Evolutionary conservation across 2,888 invertebrate species (phyloP).

Genomic region (Polyploca ridens): DNA sequence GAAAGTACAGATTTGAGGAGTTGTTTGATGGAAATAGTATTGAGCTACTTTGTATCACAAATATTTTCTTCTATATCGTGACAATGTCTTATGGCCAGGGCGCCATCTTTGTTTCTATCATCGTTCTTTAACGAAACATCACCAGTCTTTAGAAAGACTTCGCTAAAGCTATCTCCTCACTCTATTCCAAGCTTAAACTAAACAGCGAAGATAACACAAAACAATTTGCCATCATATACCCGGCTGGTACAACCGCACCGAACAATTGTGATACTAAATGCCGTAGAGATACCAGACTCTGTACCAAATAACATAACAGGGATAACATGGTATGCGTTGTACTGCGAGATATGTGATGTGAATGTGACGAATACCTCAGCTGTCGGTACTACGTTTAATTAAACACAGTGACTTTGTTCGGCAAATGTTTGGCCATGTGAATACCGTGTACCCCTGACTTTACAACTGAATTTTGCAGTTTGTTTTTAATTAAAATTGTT

Average conservation of each 20-base stretch:
- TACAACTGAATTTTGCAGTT: constrained; percentile 9
- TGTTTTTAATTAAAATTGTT: constrained; percentile 7
- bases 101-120: too few relatives aligned
- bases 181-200: too few relatives aligned
- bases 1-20: background rate
- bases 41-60: too few relatives aligned
- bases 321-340: background rate
- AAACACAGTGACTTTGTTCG: constrained; percentile 2
- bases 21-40: background rate
- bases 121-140: too few relatives aligned
- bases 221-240: too few relatives aligned
- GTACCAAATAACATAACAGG: background rate
- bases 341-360: background rate
- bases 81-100: too few relatives aligned
- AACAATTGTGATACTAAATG: background rate
- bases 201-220: too few relatives aligned
- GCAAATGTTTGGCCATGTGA: constrained; percentile 4
- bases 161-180: too few relatives aligned
- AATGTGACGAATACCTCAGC: background rate
- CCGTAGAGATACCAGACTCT: background rate
- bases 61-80: too few relatives aligned
- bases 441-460: constrained; percentile 1
- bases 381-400: constrained; percentile 10
- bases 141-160: too few relatives aligned
- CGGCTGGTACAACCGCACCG: background rate